Evolutionary conservation across 2,113 vertebrate genomes (phyloP), one percentile per base, ranked within the genome.

Genomic region (Oncorhynchus masou): DNA sequence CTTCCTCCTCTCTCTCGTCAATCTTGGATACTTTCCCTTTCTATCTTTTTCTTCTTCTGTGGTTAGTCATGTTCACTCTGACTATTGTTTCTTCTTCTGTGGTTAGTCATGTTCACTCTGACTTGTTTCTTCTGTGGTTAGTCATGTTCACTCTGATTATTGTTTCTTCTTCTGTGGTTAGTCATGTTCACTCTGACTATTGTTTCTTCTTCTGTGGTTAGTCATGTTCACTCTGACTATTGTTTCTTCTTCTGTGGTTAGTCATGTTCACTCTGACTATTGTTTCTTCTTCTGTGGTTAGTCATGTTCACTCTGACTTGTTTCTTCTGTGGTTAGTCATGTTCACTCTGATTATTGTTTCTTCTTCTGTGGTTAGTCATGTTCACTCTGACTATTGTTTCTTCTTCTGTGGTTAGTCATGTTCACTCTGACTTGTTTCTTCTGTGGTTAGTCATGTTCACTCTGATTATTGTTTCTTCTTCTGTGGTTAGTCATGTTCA

Each of bases 11-110:
- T 54, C 75, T 7, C 48, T 70, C 19, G 71, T 59, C 51, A 11
- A 3, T 45, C 13, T 39, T 54, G 27, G 49, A 51, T 45, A 25
- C 29, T 68, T 68, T 31, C 6, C 31, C 27, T 68, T 68, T 34
- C 76, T 54, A 22, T 25, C 1, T 70, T 70, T 74, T 48, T 48
- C 31, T 34, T 69, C 29, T 69, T 20, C 67, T 68, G 9, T 70
- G 39, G 39, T 67, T 15, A 39, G 34, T 39, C 34, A 39, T 39
- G n/a, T 15, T 70, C 3, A 6, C 20, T 16, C 27, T 19, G 3
- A 2, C 15, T 2, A 20, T 6, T 29, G 29, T 8, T 34, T 68
- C 7, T 39, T 39, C 34, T 39, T 8, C 34, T 39, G 7, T 39
- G 34, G 34, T 39, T 39, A 39, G 34, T 39, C 34, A 39, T 39